Percentiles rank a stretch among this genome's conserved stretches.
Evolutionary conservation across 2,888 invertebrate species (phyloP).

Genomic region (Dynastes maya): DNA sequence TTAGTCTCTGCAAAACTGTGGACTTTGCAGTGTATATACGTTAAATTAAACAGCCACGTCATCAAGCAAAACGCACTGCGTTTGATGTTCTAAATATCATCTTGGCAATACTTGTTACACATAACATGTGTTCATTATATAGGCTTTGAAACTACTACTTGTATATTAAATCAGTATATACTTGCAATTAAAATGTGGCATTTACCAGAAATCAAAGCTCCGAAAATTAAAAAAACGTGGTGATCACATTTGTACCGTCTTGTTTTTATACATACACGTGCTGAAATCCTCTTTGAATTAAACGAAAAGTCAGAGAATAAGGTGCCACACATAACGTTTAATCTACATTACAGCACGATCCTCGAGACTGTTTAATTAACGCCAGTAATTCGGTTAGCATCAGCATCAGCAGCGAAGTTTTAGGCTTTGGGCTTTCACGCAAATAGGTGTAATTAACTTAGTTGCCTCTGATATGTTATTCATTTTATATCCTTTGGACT

Average conservation of each 20-base stretch:
- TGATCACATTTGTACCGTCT: not conserved
- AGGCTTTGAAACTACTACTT: too few species aligned
- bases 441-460: constrained; percentile 34
- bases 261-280: not conserved
- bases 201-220: not conserved
- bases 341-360: constrained; percentile 2
- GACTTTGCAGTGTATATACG: too few species aligned
- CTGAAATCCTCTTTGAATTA: constrained; percentile 10
- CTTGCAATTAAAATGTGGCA: not conserved
- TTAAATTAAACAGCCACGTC: too few species aligned
- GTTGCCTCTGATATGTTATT: constrained; percentile 41
- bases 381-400: constrained; percentile 27
- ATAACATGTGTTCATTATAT: too few species aligned
- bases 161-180: not conserved
- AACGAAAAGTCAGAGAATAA: constrained; percentile 7
- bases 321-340: constrained; percentile 13
- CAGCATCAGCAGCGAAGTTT: constrained; percentile 24
- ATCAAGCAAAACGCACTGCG: too few species aligned
- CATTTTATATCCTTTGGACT: constrained; percentile 28
- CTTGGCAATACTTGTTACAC: too few species aligned
- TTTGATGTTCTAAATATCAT: too few species aligned
- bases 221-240: not conserved
- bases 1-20: too few species aligned
- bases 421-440: constrained; percentile 29
- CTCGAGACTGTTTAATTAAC: constrained; percentile 27